Evolutionary conservation across 37 sponge, comb jelly and placozoan genomes (phyloP).

Genomic region (Mnemiopsis leidyi): DNA sequence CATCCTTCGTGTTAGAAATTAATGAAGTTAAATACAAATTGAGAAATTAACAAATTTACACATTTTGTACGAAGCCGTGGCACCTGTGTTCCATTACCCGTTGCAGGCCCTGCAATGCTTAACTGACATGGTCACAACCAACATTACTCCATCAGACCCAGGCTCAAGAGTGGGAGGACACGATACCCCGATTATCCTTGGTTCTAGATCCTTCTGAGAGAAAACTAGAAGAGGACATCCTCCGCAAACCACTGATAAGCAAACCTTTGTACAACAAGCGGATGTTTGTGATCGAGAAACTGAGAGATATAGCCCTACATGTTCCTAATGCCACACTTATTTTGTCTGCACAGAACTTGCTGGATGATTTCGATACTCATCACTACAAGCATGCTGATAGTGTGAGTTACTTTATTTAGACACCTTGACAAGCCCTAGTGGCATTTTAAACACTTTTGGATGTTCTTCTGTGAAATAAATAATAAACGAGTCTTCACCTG

Average conservation of each 20-base stretch:
- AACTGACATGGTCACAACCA: too few species aligned
- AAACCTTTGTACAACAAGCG: neutral
- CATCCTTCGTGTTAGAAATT: too few species aligned
- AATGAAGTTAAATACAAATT: too few species aligned
- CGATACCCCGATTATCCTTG: slow-evolving; percentile 7
- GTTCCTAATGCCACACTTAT: neutral
- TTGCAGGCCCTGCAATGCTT: too few species aligned
- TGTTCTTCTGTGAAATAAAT: too few species aligned
- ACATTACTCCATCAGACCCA: neutral
- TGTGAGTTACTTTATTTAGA: slow-evolving; percentile 16
- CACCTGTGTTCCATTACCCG: too few species aligned
- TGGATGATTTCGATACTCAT: slow-evolving; percentile 41
- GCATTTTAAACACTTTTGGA: too few species aligned
- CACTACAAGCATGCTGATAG: neutral
- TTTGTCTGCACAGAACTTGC: neutral
- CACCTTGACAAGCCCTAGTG: too few species aligned
- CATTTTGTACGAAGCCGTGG: too few species aligned
- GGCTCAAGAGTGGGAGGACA: neutral
- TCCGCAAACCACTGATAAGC: neutral
- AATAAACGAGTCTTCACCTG: too few species aligned
- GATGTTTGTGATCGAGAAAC: slow-evolving; percentile 27
- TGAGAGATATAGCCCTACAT: neutral
- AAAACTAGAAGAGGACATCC: neutral
- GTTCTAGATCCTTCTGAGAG: neutral
- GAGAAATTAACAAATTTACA: too few species aligned